Evolutionary conservation across 2,113 vertebrate species (phyloP).

Genomic region (Martes martes): DNA sequence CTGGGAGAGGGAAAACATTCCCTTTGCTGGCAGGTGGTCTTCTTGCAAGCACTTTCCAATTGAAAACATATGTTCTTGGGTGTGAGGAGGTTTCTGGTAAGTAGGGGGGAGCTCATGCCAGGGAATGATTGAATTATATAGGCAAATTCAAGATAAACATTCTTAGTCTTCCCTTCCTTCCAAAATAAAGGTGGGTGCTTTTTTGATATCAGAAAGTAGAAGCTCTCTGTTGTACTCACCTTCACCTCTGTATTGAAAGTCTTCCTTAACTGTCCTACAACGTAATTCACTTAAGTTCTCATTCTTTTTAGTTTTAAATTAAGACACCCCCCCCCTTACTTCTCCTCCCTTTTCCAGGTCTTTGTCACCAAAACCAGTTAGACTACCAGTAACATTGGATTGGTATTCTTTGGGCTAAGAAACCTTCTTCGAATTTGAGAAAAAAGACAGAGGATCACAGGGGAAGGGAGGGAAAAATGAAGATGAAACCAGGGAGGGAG

Average conservation of each 20-base stretch:
- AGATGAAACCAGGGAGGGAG: too few relatives aligned
- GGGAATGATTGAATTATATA: slow-evolving; percentile 43
- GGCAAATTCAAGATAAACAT: slow-evolving; percentile 47
- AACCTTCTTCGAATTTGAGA: neutral
- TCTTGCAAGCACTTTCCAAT: slow-evolving; percentile 72
- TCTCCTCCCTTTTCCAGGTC: neutral
- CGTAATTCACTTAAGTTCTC: neutral
- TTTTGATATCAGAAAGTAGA: neutral
- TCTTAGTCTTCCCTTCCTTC: neutral
- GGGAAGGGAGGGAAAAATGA: too few relatives aligned
- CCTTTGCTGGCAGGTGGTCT: slow-evolving; percentile 80
- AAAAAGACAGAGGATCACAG: too few relatives aligned
- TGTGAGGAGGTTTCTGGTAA: slow-evolving; percentile 74
- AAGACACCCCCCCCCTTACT: neutral
- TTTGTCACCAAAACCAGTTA: neutral
- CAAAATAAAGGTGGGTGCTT: neutral
- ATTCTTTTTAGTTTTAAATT: neutral
- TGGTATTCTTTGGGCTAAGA: neutral
- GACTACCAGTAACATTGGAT: neutral
- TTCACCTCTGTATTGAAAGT: neutral
- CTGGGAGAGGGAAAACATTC: slow-evolving; percentile 61
- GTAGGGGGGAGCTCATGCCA: neutral
- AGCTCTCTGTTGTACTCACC: neutral
- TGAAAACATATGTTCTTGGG: slow-evolving; percentile 78
- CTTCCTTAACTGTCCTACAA: neutral